Evolutionary conservation across 2,113 vertebrate species (phyloP).

Genomic region (Chrysochloris asiatica): DNA sequence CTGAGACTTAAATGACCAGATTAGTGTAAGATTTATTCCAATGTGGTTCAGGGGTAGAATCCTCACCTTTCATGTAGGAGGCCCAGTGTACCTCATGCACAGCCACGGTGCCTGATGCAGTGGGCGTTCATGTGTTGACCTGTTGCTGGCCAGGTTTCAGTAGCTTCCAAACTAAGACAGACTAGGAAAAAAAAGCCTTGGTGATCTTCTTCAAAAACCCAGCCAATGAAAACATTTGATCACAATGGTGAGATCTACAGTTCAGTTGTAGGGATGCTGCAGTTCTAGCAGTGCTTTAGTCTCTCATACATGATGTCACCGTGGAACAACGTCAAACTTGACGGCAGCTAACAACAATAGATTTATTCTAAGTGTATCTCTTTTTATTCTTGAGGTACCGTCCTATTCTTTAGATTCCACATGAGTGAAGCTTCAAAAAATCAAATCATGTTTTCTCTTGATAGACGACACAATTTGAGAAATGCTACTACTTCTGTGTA

Average conservation of each 20-base stretch:
- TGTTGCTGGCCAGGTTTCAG: neutral
- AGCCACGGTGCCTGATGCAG: neutral
- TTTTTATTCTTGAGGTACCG: constrained; percentile 4
- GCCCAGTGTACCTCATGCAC: neutral
- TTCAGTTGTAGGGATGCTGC: neutral
- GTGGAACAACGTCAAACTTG: neutral
- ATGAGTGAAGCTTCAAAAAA: constrained; percentile 40
- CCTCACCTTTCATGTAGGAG: neutral
- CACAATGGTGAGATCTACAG: neutral
- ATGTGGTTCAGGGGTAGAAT: too few species aligned
- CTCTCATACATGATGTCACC: neutral
- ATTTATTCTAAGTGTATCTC: constrained; percentile 15
- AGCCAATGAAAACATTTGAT: neutral
- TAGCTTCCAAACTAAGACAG: neutral
- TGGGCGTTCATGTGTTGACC: neutral
- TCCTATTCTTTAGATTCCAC: constrained; percentile 24
- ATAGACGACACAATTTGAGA: constrained; percentile 32
- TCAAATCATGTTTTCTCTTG: neutral
- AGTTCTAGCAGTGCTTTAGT: too few species aligned
- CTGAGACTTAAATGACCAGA: neutral
- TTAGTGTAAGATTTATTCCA: too few species aligned
- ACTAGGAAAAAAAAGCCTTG: neutral
- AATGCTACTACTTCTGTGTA: neutral
- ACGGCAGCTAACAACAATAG: neutral
- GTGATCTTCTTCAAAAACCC: neutral